Conservation (phyloP, 2,113 vertebrate species). For the Spea multiplicata region DNA sequence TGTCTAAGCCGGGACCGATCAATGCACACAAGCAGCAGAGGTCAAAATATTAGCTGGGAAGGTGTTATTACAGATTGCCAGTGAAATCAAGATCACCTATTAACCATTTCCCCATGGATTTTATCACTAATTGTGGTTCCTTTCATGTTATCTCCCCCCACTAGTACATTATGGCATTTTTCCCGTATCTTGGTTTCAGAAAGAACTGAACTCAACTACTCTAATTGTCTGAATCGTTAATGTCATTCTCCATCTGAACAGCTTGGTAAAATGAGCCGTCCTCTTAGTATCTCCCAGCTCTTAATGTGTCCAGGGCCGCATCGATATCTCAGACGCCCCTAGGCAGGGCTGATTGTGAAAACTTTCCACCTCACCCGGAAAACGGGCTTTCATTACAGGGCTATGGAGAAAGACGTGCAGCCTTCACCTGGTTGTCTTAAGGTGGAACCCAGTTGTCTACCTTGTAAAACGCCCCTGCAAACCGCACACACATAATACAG, state of each 20-base stretch:
- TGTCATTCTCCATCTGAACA: not conserved
- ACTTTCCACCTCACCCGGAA: too few relatives aligned
- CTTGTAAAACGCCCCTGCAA: too few relatives aligned
- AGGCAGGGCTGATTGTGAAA: too few relatives aligned
- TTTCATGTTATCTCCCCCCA: not conserved
- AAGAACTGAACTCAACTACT: not conserved
- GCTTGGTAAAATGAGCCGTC: not conserved
- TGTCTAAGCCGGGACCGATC: constrained; percentile 39
- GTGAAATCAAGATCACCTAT: constrained; percentile 24
- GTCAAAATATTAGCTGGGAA: constrained; percentile 41
- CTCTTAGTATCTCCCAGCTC: too few relatives aligned
- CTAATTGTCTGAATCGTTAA: not conserved
- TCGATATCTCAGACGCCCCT: too few relatives aligned
- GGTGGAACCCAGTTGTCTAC: too few relatives aligned
- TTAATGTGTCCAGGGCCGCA: too few relatives aligned
- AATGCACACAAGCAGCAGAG: constrained; percentile 30
- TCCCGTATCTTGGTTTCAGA: not conserved
- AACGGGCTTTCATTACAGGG: too few relatives aligned
- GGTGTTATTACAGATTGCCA: constrained; percentile 34
- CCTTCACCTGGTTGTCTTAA: too few relatives aligned
- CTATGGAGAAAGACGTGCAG: too few relatives aligned
- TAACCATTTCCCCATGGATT: constrained; percentile 27
- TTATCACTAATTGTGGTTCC: constrained; percentile 14
- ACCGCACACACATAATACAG: too few relatives aligned
- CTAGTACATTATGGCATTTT: not conserved